These are phyloP conservation scores for Cryptocephalus moraei DNA, from an alignment of 2,888 invertebrate species.

Conservation along the genomic window DNA sequence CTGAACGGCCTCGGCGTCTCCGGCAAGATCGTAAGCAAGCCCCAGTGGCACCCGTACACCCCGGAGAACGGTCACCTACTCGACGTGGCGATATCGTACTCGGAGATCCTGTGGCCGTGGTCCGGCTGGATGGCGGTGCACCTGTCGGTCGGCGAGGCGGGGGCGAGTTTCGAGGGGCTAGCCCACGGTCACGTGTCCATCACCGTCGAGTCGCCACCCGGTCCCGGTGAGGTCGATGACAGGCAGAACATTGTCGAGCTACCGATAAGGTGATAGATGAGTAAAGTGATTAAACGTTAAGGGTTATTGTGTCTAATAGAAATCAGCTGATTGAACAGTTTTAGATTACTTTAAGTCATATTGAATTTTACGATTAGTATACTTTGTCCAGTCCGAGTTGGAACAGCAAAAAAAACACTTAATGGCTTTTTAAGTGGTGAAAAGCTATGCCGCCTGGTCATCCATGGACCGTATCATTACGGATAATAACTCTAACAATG, in stretches of 20 bases:
- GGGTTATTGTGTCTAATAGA: too few species aligned
- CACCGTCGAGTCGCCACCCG: conserved; percentile 70
- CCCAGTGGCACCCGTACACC: conserved; percentile 81
- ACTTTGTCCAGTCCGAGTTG: too few species aligned
- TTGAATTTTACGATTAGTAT: too few species aligned
- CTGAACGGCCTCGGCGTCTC: conserved; percentile 89
- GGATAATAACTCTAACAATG: too few species aligned
- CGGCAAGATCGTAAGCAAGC: conserved; percentile 61
- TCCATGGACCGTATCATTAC: too few species aligned
- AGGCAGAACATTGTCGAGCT: conserved; percentile 50
- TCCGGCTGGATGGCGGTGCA: conserved; percentile 87
- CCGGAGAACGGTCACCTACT: conserved; percentile 65
- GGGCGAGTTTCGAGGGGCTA: conserved; percentile 62
- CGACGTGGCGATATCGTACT: conserved; percentile 67
- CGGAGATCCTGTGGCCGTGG: conserved; percentile 90
- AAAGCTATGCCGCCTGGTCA: too few species aligned
- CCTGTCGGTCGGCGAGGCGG: conserved; percentile 55
- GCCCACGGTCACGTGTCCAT: conserved; percentile 76
- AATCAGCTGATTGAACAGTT: too few species aligned
- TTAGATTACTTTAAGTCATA: too few species aligned
- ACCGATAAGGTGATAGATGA: conserved; percentile 38
- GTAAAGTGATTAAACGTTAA: neutral
- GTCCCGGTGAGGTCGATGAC: conserved; percentile 48
- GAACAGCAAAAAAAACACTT: too few species aligned
- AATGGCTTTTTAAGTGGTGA: too few species aligned